Conservation (phyloP, 2,797 vertebrate genomes). For the Numenius phaeopus region DNA sequence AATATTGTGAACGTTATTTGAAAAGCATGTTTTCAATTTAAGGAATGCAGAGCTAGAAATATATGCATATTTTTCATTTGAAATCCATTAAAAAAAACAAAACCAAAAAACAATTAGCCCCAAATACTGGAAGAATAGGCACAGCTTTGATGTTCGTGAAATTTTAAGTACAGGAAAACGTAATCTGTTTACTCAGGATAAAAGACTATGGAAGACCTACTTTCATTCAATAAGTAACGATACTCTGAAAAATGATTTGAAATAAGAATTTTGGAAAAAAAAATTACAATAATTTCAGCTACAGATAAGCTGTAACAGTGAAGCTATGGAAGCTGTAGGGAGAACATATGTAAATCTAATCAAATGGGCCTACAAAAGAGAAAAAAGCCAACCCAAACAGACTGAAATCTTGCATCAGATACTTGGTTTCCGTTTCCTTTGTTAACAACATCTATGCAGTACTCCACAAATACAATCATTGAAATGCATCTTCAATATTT, state of each 20-base stretch:
- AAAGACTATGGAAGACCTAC: neutral
- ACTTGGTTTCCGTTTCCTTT: neutral
- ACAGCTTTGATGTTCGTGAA: neutral
- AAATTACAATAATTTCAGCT: neutral
- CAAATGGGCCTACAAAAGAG: neutral
- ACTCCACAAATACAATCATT: neutral
- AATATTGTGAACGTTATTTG: neutral
- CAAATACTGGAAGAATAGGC: neutral
- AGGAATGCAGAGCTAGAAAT: neutral
- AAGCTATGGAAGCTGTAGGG: neutral
- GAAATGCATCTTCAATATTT: neutral
- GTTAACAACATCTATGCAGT: neutral
- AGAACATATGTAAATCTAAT: neutral
- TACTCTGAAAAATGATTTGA: neutral
- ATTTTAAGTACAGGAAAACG: neutral
- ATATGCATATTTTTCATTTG: neutral
- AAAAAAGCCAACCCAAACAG: neutral
- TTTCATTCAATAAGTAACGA: neutral
- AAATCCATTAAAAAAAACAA: neutral
- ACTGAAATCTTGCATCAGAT: neutral
- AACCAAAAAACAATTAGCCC: neutral
- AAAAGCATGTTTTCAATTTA: neutral
- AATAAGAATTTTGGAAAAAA: neutral
- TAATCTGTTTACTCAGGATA: neutral
- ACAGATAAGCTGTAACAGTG: neutral